Evolutionary conservation across 2,888 invertebrate genomes (phyloP), one percentile per base, ranked within the genome.

Genomic region (Lypha dubia): DNA sequence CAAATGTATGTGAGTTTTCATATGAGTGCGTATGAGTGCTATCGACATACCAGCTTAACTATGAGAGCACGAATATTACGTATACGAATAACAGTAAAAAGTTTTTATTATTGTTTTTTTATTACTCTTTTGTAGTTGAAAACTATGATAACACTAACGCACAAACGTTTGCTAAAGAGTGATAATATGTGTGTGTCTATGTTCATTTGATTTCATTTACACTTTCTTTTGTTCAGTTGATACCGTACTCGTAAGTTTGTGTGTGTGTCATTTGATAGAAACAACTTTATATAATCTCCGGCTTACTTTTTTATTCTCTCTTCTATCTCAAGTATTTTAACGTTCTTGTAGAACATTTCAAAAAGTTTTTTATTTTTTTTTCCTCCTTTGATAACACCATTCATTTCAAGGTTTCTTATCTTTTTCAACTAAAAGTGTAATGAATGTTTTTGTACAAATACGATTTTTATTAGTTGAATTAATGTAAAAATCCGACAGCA

Each of bases 271-370:
- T 28, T 32, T 56, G 71, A 15, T 60, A 32, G n/a, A 28, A 80
- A 73, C 32, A 60, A 53, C 60, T 67, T 62, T 44, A 81, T 63
- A 38, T 81, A 63, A 63, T 24, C 28, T 56, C 53, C 38, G 28
- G 46, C 28, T 75, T 56, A 56, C 20, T 56, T 70, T 3, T 28
- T 56, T n/a, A 11, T 41, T 68, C 1, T 53, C 44, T 17, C 1
- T 28, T 44, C 28, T 7, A 15, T 44, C 65, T 62, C 68, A 53
- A 62, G n/a, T 28, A 24, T 13, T 65, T 58, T 51, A 38, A 62
- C 46, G 44, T 46, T 65, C 49, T 32, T 68, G 32, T 38, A 22
- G n/a, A 9, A 35, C 22, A 24, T 46, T 63, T 44, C 24, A 62
- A 38, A 62, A 20, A 22, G 41, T 24, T 49, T 20, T 20, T n/a